phyloP scores from a whole-genome alignment of 2,888 invertebrate genomes.

The Acronicta psi region DNA sequence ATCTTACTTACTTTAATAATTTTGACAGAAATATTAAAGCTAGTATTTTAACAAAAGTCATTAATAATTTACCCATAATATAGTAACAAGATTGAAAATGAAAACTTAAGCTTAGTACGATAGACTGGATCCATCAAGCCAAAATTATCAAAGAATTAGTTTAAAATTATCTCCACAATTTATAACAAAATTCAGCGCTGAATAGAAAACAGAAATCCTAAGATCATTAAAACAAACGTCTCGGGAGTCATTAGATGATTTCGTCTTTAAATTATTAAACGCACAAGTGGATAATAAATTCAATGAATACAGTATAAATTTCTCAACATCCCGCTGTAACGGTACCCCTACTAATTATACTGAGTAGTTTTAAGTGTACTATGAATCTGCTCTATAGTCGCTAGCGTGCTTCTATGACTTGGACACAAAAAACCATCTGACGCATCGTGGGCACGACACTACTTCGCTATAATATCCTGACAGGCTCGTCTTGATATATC shows the following conservation, averaged over 20 bases:
- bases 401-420: no score
- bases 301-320: slow-evolving; percentile 52
- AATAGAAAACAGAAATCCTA: slow-evolving; percentile 27
- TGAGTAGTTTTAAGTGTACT: slow-evolving; percentile 40
- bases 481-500: no score
- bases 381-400: no score
- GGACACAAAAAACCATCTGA: no score
- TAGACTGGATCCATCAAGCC: slow-evolving; percentile 1
- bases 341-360: slow-evolving; percentile 54
- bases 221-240: slow-evolving; percentile 44
- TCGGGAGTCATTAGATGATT: slow-evolving; percentile 45
- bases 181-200: slow-evolving; percentile 6
- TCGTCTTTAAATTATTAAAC: slow-evolving; percentile 52
- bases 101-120: no score
- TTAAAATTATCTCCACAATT: not conserved
- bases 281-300: slow-evolving; percentile 56
- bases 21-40: no score
- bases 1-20: no score
- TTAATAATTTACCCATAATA: no score
- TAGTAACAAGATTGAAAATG: no score
- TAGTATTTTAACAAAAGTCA: no score
- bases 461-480: no score
- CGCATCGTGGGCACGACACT: no score
- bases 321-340: slow-evolving; percentile 26
- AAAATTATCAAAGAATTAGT: slow-evolving; percentile 6